These are phyloP conservation scores for Schizaphis graminum DNA, from an alignment of 2,888 invertebrate species.

Conservation along the genomic window DNA sequence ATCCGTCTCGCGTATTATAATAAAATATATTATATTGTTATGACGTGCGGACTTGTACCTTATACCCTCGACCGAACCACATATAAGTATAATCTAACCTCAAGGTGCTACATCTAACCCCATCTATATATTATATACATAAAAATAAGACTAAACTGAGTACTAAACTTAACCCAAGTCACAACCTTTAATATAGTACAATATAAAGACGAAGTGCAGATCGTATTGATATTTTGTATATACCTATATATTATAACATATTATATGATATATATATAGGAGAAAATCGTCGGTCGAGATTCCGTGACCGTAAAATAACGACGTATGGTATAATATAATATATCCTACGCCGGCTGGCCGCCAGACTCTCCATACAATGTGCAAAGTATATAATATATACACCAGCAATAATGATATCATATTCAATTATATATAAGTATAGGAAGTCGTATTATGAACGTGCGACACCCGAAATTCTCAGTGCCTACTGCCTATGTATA, in stretches of 20 bases:
- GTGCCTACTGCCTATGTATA: not conserved
- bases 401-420: not conserved
- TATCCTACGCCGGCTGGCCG: not conserved
- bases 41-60: not conserved
- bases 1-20: conserved; percentile 23
- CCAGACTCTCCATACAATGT: not conserved
- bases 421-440: not conserved
- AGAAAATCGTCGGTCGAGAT: not conserved
- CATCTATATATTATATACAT: not conserved
- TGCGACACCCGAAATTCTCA: not conserved
- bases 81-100: not conserved
- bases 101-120: not conserved
- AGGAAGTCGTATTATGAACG: not conserved
- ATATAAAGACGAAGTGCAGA: not conserved
- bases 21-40: conserved; percentile 9
- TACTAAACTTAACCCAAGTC: not conserved
- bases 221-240: not conserved
- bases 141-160: not conserved
- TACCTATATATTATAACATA: not conserved
- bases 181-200: not conserved
- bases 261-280: not conserved
- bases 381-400: not conserved
- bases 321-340: not conserved
- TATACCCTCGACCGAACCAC: not conserved
- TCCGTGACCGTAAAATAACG: not conserved